These are phyloP conservation scores for Trachymyrmex cornetzi DNA, from an alignment of 1,140 invertebrate genomes.

Conservation along the genomic window DNA sequence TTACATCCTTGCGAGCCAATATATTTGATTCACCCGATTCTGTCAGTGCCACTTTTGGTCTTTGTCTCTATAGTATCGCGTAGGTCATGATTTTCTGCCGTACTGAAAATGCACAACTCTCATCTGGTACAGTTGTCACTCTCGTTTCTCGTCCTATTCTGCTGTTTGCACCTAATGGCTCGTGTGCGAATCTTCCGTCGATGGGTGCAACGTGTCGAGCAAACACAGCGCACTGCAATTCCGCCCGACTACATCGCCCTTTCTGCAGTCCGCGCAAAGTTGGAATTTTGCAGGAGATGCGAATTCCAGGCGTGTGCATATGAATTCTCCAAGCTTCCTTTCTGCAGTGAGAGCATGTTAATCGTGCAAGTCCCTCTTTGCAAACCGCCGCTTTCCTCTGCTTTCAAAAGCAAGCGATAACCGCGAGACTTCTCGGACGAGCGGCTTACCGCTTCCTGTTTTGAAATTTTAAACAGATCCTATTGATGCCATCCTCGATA, in stretches of 20 bases:
- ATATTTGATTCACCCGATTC: conserved; percentile 3
- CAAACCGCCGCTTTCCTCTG: background rate
- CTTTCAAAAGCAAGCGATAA: background rate
- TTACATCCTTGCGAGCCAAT: conserved; percentile 40
- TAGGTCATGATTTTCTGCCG: background rate
- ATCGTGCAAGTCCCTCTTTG: conserved; percentile 25
- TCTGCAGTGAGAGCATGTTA: conserved; percentile 16
- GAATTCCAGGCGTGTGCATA: conserved; percentile 6
- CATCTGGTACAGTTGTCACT: conserved; percentile 9
- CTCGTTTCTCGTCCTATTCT: background rate
- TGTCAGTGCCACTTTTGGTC: background rate
- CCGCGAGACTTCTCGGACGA: background rate
- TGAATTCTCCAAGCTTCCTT: conserved; percentile 36
- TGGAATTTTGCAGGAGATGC: conserved; percentile 41
- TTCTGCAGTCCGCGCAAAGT: conserved; percentile 25
- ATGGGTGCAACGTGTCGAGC: conserved; percentile 26
- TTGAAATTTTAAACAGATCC: conserved; percentile 9
- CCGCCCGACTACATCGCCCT: background rate
- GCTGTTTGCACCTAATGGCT: conserved; percentile 47
- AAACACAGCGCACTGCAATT: background rate
- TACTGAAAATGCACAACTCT: conserved; percentile 21
- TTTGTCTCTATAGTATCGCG: background rate
- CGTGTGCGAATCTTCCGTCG: conserved; percentile 22
- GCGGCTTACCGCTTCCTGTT: too few relatives aligned
- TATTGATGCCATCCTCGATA: background rate